phyloP scores from a whole-genome alignment of 1,140 invertebrate species.

The Drosophila equinoxialis region DNA sequence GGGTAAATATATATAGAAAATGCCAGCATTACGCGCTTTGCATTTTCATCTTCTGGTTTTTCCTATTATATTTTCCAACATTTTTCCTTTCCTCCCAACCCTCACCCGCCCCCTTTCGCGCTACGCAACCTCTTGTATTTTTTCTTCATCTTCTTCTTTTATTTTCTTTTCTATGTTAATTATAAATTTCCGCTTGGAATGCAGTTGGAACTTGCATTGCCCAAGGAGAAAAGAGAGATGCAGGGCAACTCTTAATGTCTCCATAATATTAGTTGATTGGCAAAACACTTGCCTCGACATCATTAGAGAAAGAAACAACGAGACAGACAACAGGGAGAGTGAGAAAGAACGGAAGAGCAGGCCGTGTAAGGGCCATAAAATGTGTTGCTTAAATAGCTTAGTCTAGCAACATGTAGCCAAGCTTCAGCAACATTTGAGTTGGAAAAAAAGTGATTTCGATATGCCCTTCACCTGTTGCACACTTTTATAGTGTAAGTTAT shows the following conservation, averaged over 20 bases:
- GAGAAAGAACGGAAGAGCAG: background rate
- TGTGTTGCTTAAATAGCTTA: background rate
- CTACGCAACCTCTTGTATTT: background rate
- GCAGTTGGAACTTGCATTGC: conserved; percentile 27
- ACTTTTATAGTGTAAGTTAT: background rate
- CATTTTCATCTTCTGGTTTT: conserved; percentile 54
- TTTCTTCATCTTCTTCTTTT: background rate
- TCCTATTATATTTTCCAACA: conserved; percentile 35
- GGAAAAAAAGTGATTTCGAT: background rate
- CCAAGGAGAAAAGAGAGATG: conserved; percentile 10
- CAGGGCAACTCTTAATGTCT: conserved; percentile 42
- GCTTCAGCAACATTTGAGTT: background rate
- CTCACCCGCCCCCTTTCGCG: no score
- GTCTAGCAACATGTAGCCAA: conserved; percentile 11
- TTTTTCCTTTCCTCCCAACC: conserved; percentile 9
- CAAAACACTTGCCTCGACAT: conserved; percentile 2
- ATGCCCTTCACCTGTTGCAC: background rate
- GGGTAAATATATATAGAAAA: conserved; percentile 37
- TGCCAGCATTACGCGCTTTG: conserved; percentile 68
- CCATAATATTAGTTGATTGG: conserved; percentile 47
- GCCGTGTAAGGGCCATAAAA: background rate
- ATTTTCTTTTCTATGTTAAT: conserved; percentile 64
- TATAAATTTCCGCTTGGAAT: conserved; percentile 67
- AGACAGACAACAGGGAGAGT: conserved; percentile 4
- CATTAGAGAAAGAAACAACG: conserved; percentile 9